Evolutionary conservation across 2,113 vertebrate species (phyloP), one percentile per base, ranked within the genome.

Genomic region (Ammospiza nelsoni): DNA sequence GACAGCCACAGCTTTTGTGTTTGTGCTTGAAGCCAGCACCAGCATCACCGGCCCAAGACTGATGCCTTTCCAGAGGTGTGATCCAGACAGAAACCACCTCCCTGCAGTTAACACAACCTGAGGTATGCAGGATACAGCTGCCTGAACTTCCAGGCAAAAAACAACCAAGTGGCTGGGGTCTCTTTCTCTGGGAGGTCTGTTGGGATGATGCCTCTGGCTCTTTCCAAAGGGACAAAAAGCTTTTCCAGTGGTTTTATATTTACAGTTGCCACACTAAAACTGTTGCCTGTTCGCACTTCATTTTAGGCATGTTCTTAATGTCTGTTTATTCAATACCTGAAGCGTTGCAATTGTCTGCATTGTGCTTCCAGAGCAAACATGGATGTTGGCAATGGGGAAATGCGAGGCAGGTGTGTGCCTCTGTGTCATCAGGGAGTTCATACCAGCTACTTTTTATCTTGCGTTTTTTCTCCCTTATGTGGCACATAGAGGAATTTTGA

Each of bases 401-500:
- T 8, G 33, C 15, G 37, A 91, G 61, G 90, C 93, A 97, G 93
- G 67, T 94, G 93, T 88, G 91, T 71, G 67, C 46, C 18, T 71
- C 35, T 51, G 69, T 82, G 8, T 58, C 67, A 77, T 27, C 48
- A 84, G 75, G 63, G 90, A 92, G 35, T 77, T 94, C 17, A 8
- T 33, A 52, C 9, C 33, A 49, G 55, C 51, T 83, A 83, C 44
- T 66, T 92, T 84, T 87, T 80, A 6, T 71, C 61, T 78, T 58
- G 20, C 6, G 6, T 41, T 19, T n/a, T 81, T 54, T 6, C 41
- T 55, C 11, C 28, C n/a, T 91, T 87, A n/a, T 54, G 63, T 76
- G 74, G n/a, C 78, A 86, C 71, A 91, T 67, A 55, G 84, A 94
- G 71, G 43, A 83, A 59, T 91, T 93, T 80, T 95, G 93, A 87